Conservation (phyloP, 2,113 vertebrate species). For the Heterochromis multidens region DNA sequence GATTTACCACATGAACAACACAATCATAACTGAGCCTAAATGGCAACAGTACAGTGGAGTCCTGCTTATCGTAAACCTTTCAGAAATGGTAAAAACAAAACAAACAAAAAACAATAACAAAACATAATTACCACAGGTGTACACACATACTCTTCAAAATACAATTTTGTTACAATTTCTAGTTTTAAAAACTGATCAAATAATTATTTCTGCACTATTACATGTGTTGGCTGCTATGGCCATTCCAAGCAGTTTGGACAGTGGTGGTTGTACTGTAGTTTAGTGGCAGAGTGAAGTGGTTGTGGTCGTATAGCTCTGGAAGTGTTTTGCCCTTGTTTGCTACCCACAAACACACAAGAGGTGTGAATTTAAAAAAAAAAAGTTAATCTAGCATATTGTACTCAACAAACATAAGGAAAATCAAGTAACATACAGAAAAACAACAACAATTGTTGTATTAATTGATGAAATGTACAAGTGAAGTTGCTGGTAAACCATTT, state of each 20-base stretch:
- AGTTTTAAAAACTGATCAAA: not conserved
- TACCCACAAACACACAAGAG: not conserved
- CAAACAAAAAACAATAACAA: not conserved
- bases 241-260: not conserved
- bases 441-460: not conserved
- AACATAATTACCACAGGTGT: not conserved
- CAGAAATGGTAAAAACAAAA: not conserved
- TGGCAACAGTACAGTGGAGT: conserved; percentile 20
- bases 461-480: not conserved
- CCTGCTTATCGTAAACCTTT: conserved; percentile 10
- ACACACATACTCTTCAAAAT: not conserved
- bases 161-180: not conserved
- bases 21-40: conserved; percentile 20
- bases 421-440: no score
- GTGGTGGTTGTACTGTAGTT: not conserved
- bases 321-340: conserved; percentile 22
- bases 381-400: not conserved
- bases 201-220: not conserved
- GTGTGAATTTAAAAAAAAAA: not conserved
- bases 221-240: not conserved
- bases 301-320: conserved; percentile 3
- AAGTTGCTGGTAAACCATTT: no score
- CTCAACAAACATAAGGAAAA: not conserved
- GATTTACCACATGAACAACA: conserved; percentile 14
- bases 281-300: not conserved